A percentile compares a stretch with the other conserved stretches of the same genome.
Conservation (phyloP, 2,113 vertebrate species). For the Malaclemys terrapin region DNA sequence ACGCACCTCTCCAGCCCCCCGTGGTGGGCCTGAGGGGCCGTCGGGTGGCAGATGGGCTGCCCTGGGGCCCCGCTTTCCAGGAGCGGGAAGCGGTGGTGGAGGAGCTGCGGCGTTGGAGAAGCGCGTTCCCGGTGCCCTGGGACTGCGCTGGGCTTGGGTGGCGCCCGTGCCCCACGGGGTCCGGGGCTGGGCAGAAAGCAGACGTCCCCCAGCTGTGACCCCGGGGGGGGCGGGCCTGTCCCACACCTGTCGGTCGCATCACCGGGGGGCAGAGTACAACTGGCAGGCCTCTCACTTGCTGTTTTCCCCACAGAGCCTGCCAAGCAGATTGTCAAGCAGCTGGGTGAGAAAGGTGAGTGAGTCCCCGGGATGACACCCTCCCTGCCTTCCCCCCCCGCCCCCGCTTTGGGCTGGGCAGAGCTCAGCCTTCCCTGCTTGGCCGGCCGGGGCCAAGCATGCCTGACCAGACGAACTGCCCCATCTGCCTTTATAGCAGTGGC, state of each 20-base stretch:
- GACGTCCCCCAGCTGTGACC: neutral
- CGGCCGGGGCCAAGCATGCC: neutral
- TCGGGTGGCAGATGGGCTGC: neutral
- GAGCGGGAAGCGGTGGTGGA: neutral
- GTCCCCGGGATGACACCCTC: neutral
- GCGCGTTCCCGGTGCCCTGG: neutral
- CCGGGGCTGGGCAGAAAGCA: too few species aligned
- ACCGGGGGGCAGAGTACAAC: neutral
- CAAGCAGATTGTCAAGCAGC: slow-evolving; percentile 82
- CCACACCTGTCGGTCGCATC: too few species aligned
- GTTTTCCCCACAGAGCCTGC: slow-evolving; percentile 83
- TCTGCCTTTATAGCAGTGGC: too few species aligned
- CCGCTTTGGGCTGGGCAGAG: neutral
- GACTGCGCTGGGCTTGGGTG: neutral
- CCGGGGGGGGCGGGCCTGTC: neutral
- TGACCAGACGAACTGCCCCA: too few species aligned
- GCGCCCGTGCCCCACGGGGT: rapidly evolving
- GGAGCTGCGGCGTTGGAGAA: neutral
- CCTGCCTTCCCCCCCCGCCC: rapidly evolving
- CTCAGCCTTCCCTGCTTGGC: neutral
- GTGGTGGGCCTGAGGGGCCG: neutral
- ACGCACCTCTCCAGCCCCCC: neutral
- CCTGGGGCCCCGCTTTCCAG: neutral
- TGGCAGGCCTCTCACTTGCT: neutral
- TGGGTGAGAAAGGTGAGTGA: slow-evolving; percentile 72